These are phyloP conservation scores for Pseudomyrmex sp. DNA, from an alignment of 1,140 invertebrate genomes.

Conservation along the genomic window DNA sequence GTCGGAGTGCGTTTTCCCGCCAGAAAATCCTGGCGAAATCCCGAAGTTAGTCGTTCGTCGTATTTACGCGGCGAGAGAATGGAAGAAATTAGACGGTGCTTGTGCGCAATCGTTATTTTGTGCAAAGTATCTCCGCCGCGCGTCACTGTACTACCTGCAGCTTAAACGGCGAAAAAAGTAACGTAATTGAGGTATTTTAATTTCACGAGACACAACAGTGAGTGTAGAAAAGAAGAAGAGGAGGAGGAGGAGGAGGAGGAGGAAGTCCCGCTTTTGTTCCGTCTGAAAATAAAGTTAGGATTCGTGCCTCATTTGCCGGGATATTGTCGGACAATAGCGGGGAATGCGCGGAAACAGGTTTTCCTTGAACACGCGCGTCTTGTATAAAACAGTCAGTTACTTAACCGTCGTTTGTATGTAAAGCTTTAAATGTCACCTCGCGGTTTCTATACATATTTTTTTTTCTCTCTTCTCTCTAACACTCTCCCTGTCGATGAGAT, in stretches of 20 bases:
- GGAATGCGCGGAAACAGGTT: conserved; percentile 24
- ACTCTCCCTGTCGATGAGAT: conserved; percentile 55
- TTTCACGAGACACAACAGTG: conserved; percentile 51
- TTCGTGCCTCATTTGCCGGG: conserved; percentile 55
- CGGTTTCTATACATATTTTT: conserved; percentile 40
- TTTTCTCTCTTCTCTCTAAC: conserved; percentile 38
- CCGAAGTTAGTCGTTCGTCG: not conserved
- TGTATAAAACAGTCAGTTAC: conserved; percentile 55
- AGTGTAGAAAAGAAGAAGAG: not conserved
- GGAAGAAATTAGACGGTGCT: conserved; percentile 38
- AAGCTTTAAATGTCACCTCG: conserved; percentile 59
- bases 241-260: conserved; percentile 8
- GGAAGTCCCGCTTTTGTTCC: conserved; percentile 38
- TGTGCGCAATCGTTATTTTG: conserved; percentile 49
- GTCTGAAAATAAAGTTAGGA: conserved; percentile 55
- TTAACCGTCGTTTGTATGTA: conserved; percentile 48
- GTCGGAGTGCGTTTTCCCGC: not conserved
- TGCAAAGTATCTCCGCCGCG: conserved; percentile 24
- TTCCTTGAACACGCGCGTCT: conserved; percentile 2
- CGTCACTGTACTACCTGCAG: conserved; percentile 38
- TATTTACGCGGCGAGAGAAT: not conserved
- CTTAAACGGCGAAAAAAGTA: conserved; percentile 44
- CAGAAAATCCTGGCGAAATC: not conserved
- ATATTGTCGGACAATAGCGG: conserved; percentile 44
- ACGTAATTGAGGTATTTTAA: conserved; percentile 60